Conservation (phyloP, 2,888 invertebrate species). For the Melanotus villosus region DNA sequence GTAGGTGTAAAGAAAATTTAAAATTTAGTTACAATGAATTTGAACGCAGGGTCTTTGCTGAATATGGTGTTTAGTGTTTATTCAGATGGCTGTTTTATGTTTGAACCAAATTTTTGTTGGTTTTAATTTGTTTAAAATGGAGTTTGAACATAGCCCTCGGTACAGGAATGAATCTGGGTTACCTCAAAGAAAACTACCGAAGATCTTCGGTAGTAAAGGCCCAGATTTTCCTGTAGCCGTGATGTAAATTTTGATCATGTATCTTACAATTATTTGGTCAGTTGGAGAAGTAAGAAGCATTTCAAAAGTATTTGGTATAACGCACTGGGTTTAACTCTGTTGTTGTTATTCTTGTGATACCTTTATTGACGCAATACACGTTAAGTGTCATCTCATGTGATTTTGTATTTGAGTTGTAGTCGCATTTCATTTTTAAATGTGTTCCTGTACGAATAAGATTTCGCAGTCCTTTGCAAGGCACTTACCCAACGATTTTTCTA, state of each 20-base stretch:
- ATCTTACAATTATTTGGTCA: neutral
- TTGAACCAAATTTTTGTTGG: neutral
- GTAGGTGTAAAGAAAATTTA: slow-evolving; percentile 33
- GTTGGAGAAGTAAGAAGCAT: slow-evolving; percentile 1
- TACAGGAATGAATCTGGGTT: too few relatives aligned
- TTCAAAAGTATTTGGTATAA: slow-evolving; percentile 26
- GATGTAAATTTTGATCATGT: neutral
- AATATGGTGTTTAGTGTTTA: too few relatives aligned
- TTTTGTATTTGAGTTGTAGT: slow-evolving; percentile 28
- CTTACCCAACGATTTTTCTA: neutral
- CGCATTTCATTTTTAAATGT: slow-evolving; percentile 33
- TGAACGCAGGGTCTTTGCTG: slow-evolving; percentile 31
- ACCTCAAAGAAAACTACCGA: too few relatives aligned
- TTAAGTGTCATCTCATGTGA: slow-evolving; percentile 36
- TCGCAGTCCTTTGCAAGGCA: neutral
- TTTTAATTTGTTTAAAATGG: neutral
- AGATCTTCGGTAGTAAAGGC: neutral
- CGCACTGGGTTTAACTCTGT: slow-evolving; percentile 31
- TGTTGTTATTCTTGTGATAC: slow-evolving; percentile 46
- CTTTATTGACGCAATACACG: slow-evolving; percentile 38
- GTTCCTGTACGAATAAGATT: slow-evolving; percentile 37
- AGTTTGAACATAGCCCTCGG: too few relatives aligned
- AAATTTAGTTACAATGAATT: slow-evolving; percentile 29
- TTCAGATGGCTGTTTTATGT: too few relatives aligned
- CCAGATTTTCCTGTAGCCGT: too few relatives aligned